Evolutionary conservation across 2,888 invertebrate species (phyloP).

Genomic region (Andrena praecox): DNA sequence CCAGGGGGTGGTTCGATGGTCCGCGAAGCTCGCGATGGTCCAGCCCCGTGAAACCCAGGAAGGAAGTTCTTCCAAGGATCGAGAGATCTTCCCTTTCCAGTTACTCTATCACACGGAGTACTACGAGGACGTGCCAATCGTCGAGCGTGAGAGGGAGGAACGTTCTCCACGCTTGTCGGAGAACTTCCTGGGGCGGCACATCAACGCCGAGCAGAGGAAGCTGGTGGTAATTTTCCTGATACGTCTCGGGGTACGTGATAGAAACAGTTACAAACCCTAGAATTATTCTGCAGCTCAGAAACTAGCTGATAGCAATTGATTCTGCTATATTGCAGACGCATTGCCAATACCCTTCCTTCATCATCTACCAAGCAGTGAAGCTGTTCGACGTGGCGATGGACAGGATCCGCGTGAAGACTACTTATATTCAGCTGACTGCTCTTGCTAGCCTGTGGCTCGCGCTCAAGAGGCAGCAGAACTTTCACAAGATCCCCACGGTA

Average conservation of each 20-base stretch:
- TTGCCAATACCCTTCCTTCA: slow-evolving; percentile 66
- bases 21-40: no score
- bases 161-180: slow-evolving; percentile 49
- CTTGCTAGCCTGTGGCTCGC: slow-evolving; percentile 77
- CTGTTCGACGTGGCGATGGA: slow-evolving; percentile 76
- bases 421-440: slow-evolving; percentile 71
- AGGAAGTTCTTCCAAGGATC: not conserved
- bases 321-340: slow-evolving; percentile 65
- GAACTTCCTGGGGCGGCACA: slow-evolving; percentile 56
- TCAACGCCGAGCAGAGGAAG: slow-evolving; percentile 70
- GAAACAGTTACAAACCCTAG: not conserved
- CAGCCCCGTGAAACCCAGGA: not conserved
- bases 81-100: not conserved
- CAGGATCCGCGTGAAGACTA: slow-evolving; percentile 38
- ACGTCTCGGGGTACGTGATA: slow-evolving; percentile 63
- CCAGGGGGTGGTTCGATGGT: not conserved
- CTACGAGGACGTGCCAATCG: slow-evolving; percentile 48
- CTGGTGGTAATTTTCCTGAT: slow-evolving; percentile 72
- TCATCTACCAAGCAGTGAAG: slow-evolving; percentile 75
- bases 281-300: not conserved
- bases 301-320: not conserved
- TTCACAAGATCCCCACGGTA: slow-evolving; percentile 69
- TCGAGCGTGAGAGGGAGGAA: slow-evolving; percentile 65
- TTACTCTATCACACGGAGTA: slow-evolving; percentile 61
- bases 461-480: slow-evolving; percentile 71